Evolutionary conservation across 1,140 invertebrate genomes (phyloP).

Genomic region (Leptinotarsa lineolata): DNA sequence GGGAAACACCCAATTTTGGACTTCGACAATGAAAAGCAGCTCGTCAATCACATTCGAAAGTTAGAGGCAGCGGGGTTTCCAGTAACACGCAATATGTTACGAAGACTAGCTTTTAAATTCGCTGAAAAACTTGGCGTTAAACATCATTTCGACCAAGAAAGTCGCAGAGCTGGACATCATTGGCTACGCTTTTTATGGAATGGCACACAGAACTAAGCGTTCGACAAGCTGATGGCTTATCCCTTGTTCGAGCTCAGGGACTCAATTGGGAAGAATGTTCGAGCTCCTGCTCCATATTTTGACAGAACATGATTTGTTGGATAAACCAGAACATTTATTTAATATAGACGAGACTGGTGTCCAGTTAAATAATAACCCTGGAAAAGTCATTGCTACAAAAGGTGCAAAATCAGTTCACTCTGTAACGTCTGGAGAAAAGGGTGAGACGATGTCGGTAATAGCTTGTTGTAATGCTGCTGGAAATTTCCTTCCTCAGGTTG

Average conservation of each 20-base stretch:
- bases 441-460: conserved; percentile 44
- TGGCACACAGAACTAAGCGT: background rate
- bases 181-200: background rate
- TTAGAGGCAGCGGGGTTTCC: conserved; percentile 40
- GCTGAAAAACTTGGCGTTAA: conserved; percentile 22
- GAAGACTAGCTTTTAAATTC: conserved; percentile 46
- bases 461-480: conserved; percentile 46
- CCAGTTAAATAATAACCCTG: background rate
- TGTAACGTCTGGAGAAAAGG: conserved; percentile 42
- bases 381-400: conserved; percentile 40
- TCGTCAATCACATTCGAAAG: conserved; percentile 46
- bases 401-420: conserved; percentile 47
- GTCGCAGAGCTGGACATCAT: background rate
- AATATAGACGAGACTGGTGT: too few species aligned
- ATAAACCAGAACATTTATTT: too few species aligned
- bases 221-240: background rate
- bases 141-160: background rate
- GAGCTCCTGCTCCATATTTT: too few species aligned
- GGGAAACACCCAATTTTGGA: conserved; percentile 43
- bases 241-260: background rate
- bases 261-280: too few species aligned
- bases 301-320: too few species aligned
- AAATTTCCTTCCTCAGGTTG: conserved; percentile 47
- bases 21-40: conserved; percentile 45
- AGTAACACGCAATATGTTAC: conserved; percentile 34